A percentile compares a stretch with the other conserved stretches of the same genome.
Conservation (phyloP, 1,140 invertebrate genomes). For the Drosophila micromelanica region DNA sequence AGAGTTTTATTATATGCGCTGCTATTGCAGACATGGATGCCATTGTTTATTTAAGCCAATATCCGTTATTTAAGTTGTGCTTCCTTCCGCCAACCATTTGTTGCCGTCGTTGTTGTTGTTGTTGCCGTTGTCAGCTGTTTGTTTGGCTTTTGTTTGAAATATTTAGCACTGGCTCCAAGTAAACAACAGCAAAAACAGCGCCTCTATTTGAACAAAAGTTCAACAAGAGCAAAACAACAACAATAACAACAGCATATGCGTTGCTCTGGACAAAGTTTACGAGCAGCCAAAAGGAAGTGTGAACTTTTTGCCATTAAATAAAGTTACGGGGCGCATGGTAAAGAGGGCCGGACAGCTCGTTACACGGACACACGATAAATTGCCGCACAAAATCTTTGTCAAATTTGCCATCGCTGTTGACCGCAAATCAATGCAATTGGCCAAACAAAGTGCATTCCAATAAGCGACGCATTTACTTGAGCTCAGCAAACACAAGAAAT, state of each 20-base stretch:
- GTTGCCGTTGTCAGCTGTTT: constrained; percentile 68
- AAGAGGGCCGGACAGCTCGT: constrained; percentile 7
- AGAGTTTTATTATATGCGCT: constrained; percentile 17
- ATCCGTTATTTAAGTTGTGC: constrained; percentile 81
- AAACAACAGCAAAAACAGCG: constrained; percentile 67
- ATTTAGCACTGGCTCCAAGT: constrained; percentile 64
- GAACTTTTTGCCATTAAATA: constrained; percentile 73
- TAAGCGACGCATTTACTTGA: constrained; percentile 35
- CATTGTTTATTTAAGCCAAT: constrained; percentile 83
- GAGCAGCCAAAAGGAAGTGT: constrained; percentile 68
- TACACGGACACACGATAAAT: constrained; percentile 60
- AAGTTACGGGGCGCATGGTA: constrained; percentile 24
- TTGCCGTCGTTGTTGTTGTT: constrained; percentile 29
- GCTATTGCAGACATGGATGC: constrained; percentile 45
- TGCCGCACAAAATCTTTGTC: constrained; percentile 52
- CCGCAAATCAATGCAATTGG: constrained; percentile 64
- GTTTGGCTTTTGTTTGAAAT: constrained; percentile 78
- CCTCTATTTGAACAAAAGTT: constrained; percentile 71
- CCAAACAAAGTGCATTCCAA: constrained; percentile 50
- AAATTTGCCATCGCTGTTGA: constrained; percentile 57
- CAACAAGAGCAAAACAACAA: constrained; percentile 44
- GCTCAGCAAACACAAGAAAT: constrained; percentile 3
- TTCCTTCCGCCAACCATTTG: constrained; percentile 76
- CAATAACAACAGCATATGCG: constrained; percentile 45
- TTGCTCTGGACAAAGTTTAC: constrained; percentile 61